These are phyloP conservation scores for Danio tinwini DNA, from an alignment of 2,797 vertebrate species.

Conservation along the genomic window DNA sequence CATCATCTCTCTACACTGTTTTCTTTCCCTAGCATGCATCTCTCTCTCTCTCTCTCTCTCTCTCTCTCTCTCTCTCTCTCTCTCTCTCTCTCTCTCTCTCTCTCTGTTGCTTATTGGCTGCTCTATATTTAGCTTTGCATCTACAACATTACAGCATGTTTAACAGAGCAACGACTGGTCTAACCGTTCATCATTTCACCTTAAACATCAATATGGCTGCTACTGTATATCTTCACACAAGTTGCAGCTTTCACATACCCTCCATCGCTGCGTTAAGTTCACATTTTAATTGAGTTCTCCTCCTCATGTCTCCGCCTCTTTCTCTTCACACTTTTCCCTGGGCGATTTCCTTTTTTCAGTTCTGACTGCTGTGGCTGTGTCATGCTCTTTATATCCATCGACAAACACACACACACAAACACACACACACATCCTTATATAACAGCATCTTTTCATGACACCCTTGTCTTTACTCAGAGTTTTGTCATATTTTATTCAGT, in stretches of 20 bases:
- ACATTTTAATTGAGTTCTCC: background rate
- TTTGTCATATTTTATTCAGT: conserved; percentile 18
- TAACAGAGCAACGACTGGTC: conserved; percentile 50
- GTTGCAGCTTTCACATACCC: background rate
- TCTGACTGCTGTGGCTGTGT: conserved; percentile 42
- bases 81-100: conserved; percentile 40
- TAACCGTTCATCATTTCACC: conserved; percentile 14
- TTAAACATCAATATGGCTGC: background rate
- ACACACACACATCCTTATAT: background rate
- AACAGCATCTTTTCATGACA: conserved; percentile 12
- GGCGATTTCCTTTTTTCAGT: conserved; percentile 46
- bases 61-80: conserved; percentile 41
- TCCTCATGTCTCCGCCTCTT: conserved; percentile 33
- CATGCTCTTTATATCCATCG: conserved; percentile 27
- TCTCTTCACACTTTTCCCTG: conserved; percentile 36
- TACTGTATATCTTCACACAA: background rate
- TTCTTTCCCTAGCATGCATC: conserved; percentile 31
- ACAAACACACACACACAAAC: background rate
- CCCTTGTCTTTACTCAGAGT: background rate
- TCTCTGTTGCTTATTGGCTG: conserved; percentile 53
- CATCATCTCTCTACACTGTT: conserved; percentile 61
- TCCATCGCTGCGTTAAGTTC: background rate
- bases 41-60: conserved; percentile 43
- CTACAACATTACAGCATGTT: conserved; percentile 55
- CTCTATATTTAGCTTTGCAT: conserved; percentile 58